Evolutionary conservation across 92 coral and sea anemone genomes (phyloP).

Genomic region (Desmophyllum pertusum): DNA sequence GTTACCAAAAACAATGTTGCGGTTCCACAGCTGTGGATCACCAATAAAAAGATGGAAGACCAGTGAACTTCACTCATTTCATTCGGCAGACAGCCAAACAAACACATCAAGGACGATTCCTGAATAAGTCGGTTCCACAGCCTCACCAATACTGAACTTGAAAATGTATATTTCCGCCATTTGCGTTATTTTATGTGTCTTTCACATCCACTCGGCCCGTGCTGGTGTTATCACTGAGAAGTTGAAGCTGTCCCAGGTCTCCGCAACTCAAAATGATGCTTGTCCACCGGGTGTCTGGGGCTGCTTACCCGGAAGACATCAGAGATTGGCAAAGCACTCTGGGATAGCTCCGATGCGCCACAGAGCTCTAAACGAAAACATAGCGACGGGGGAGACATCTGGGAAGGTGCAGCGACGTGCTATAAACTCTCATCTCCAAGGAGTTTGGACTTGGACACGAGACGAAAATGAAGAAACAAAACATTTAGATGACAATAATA

Average conservation of each 20-base stretch:
- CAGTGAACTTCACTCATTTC: not conserved
- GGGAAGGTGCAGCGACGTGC: no score
- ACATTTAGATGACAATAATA: not conserved
- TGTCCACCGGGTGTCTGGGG: slow-evolving; percentile 2
- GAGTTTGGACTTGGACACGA: not conserved
- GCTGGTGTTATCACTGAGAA: no score
- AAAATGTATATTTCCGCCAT: no score
- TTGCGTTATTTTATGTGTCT: no score
- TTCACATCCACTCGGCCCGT: not conserved
- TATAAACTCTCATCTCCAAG: not conserved
- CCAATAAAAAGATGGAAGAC: not conserved
- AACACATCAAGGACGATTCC: no score
- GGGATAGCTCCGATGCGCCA: no score
- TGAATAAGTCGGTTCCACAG: not conserved
- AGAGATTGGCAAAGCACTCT: not conserved
- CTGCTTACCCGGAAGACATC: slow-evolving; percentile 1
- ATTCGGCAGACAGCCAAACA: not conserved
- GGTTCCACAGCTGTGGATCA: not conserved
- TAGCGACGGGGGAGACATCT: no score
- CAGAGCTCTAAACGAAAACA: no score
- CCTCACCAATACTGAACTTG: no score
- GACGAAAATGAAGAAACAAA: not conserved
- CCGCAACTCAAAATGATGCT: not conserved
- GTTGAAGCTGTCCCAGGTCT: not conserved
- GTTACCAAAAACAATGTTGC: not conserved